Evolutionary conservation across 2,797 vertebrate genomes (phyloP).

Genomic region (Siniperca scherzeri): DNA sequence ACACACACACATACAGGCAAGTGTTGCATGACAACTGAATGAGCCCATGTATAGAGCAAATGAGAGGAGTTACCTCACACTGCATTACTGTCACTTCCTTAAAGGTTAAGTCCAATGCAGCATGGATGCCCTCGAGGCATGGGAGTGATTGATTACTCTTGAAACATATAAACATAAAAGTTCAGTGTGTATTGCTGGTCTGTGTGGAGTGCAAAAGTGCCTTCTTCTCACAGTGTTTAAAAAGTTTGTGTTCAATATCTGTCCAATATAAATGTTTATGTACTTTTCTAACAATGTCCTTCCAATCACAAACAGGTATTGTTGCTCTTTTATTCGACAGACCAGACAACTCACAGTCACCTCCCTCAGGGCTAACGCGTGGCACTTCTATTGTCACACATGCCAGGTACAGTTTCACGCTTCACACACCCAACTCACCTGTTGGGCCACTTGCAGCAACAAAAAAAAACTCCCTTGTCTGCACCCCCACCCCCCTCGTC

Average conservation of each 20-base stretch:
- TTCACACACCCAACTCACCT: slow-evolving; percentile 81
- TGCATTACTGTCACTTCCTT: slow-evolving; percentile 64
- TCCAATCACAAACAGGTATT: slow-evolving; percentile 14
- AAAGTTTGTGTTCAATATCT: not conserved
- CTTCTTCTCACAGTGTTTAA: not conserved
- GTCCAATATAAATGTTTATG: not conserved
- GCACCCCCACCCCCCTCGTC: slow-evolving; percentile 14
- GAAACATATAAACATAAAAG: slow-evolving; percentile 61
- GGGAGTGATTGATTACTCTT: slow-evolving; percentile 62
- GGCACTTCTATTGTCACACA: slow-evolving; percentile 72
- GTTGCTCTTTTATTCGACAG: slow-evolving; percentile 40
- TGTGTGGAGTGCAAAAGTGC: slow-evolving; percentile 6
- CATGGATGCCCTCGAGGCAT: slow-evolving; percentile 53
- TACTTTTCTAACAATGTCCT: not conserved
- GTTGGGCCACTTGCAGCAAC: slow-evolving; percentile 76
- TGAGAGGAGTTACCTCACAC: slow-evolving; percentile 46
- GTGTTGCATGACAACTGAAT: slow-evolving; percentile 61
- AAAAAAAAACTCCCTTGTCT: slow-evolving; percentile 55
- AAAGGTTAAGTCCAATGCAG: slow-evolving; percentile 63
- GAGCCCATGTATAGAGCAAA: slow-evolving; percentile 52
- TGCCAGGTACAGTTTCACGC: slow-evolving; percentile 76
- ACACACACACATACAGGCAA: slow-evolving; percentile 42
- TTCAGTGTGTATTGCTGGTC: slow-evolving; percentile 17
- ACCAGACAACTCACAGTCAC: slow-evolving; percentile 41
- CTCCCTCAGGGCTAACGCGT: slow-evolving; percentile 74